Percentiles rank a stretch among this genome's conserved stretches.
These are phyloP conservation scores for Trimorus sp. DNA, from an alignment of 2,888 invertebrate species.

Conservation along the genomic window DNA sequence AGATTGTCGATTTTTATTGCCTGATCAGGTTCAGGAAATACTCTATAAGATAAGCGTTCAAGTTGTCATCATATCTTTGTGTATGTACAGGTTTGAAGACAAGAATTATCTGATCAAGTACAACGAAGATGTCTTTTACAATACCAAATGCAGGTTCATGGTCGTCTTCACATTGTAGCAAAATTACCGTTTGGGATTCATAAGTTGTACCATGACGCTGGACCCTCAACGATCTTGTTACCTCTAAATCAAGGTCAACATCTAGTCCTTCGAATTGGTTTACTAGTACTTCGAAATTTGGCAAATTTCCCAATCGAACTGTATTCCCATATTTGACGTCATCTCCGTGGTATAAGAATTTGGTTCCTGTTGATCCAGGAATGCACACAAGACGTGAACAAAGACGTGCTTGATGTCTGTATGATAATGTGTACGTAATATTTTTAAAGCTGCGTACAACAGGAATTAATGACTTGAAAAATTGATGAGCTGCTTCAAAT, in stretches of 20 bases:
- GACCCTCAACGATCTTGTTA: conserved; percentile 38
- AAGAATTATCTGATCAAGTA: conserved; percentile 21
- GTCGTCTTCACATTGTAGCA: too few relatives aligned
- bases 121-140: conserved; percentile 47
- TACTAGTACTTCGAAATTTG: conserved; percentile 14
- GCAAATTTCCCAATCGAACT: conserved; percentile 46
- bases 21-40: too few relatives aligned
- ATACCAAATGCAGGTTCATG: too few relatives aligned
- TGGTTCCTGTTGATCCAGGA: conserved; percentile 24
- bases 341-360: conserved; percentile 58
- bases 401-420: conserved; percentile 44
- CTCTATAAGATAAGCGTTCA: too few relatives aligned
- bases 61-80: too few relatives aligned
- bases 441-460: conserved; percentile 61
- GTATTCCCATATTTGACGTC: conserved; percentile 45
- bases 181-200: too few relatives aligned
- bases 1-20: too few relatives aligned
- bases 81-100: conserved; percentile 38
- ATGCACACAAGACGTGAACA: conserved; percentile 26
- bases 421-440: conserved; percentile 44
- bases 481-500: conserved; percentile 22
- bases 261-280: conserved; percentile 20
- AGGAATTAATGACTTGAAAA: conserved; percentile 54
- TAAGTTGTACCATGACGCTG: conserved; percentile 34
- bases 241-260: conserved; percentile 8